These are phyloP conservation scores for Drosophila pseudotakahashii DNA, from an alignment of 2,888 invertebrate species.

Conservation along the genomic window DNA sequence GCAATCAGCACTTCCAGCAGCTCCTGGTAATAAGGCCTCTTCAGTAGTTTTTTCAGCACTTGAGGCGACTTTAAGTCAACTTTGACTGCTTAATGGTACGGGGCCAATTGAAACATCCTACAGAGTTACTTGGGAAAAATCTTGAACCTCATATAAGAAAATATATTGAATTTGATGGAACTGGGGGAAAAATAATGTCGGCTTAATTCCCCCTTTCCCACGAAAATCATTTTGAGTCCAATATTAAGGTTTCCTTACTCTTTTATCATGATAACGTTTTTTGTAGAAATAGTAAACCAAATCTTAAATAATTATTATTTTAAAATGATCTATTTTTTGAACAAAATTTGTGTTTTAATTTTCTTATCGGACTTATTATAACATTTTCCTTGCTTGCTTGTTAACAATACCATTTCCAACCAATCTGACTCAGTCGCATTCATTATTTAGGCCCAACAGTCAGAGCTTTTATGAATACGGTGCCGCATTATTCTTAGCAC, in stretches of 20 bases:
- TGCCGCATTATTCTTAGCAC: slow-evolving; percentile 12
- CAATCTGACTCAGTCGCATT: not conserved
- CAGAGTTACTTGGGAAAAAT: not conserved
- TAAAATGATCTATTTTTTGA: too few species aligned
- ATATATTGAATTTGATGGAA: not conserved
- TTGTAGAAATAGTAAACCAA: too few species aligned
- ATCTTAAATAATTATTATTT: too few species aligned
- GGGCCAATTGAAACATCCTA: slow-evolving; percentile 25
- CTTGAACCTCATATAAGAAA: not conserved
- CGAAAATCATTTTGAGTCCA: too few species aligned
- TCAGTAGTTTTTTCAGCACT: slow-evolving; percentile 70
- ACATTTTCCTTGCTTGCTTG: too few species aligned
- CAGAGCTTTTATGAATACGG: slow-evolving; percentile 4
- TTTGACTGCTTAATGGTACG: slow-evolving; percentile 17
- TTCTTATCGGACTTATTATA: too few species aligned
- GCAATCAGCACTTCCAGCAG: slow-evolving; percentile 31
- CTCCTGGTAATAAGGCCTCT: slow-evolving; percentile 44
- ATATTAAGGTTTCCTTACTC: too few species aligned
- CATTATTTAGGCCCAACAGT: not conserved
- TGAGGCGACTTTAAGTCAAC: slow-evolving; percentile 47
- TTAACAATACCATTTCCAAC: not conserved
- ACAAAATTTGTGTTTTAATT: too few species aligned
- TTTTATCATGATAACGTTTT: too few species aligned
- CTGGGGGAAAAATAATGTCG: not conserved
- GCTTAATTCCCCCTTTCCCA: too few species aligned